phyloP scores from a whole-genome alignment of 2,888 invertebrate genomes.

The Drosophila greeni region DNA sequence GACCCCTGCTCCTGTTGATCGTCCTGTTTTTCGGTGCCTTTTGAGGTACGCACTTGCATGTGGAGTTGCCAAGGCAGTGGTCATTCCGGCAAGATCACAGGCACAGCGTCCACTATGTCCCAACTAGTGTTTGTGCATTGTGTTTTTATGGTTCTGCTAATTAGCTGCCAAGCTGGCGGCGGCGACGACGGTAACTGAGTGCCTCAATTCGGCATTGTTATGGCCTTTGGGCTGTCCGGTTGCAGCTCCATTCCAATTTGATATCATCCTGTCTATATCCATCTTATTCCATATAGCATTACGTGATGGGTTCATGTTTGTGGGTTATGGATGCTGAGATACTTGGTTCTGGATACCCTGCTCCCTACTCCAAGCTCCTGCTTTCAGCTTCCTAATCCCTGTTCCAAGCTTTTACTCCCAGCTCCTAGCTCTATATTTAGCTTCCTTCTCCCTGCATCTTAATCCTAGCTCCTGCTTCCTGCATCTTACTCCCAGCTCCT shows the following conservation, averaged over 20 bases:
- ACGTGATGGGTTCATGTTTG: background rate
- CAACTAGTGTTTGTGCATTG: slow-evolving; percentile 45
- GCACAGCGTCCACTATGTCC: slow-evolving; percentile 18
- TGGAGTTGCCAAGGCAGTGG: slow-evolving; percentile 7
- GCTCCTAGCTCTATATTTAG: background rate
- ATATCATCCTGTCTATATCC: background rate
- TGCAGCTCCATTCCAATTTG: slow-evolving; percentile 10
- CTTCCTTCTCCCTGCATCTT: background rate
- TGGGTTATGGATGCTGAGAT: background rate
- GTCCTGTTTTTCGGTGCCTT: slow-evolving; percentile 10
- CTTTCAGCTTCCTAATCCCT: background rate
- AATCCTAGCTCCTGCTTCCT: background rate
- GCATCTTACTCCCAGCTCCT: background rate
- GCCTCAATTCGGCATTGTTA: slow-evolving; percentile 4
- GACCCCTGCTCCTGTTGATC: background rate
- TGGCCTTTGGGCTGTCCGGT: background rate
- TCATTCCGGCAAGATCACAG: slow-evolving; percentile 38
- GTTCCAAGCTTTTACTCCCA: background rate
- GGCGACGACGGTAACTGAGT: background rate
- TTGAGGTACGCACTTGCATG: slow-evolving; percentile 4
- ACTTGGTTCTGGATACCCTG: background rate
- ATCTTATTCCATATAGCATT: background rate
- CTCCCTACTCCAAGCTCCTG: background rate
- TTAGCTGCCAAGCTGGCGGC: slow-evolving; percentile 27
- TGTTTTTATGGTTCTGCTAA: slow-evolving; percentile 65